Conservation (phyloP, 1,140 invertebrate species). For the Gryon sp. region DNA sequence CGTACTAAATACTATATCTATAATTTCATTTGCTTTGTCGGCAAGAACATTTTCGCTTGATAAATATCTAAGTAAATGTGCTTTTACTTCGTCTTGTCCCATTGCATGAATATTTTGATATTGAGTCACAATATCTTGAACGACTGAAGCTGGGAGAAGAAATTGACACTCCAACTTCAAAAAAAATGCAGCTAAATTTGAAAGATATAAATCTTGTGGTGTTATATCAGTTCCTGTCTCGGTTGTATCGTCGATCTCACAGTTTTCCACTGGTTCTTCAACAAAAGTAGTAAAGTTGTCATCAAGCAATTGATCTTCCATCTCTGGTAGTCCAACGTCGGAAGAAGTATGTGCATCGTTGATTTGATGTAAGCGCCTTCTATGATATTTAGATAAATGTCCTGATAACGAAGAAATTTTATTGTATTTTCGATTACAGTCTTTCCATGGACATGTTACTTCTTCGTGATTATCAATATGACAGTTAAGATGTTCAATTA, state of each 20-base stretch:
- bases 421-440: background rate
- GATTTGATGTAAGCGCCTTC: background rate
- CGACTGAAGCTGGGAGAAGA: background rate
- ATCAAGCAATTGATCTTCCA: background rate
- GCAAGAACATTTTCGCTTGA: background rate
- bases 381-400: background rate
- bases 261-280: too few species aligned
- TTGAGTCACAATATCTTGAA: conserved; percentile 11
- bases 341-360: background rate
- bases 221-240: too few species aligned
- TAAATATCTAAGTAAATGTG: conserved; percentile 1
- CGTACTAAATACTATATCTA: background rate
- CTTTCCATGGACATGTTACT: background rate
- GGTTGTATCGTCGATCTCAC: too few species aligned
- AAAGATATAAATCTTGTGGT: background rate
- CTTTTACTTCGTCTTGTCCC: background rate
- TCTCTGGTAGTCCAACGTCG: background rate
- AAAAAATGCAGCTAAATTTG: conserved; percentile 8
- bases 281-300: background rate
- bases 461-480: conserved; percentile 4
- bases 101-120: background rate
- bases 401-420: background rate
- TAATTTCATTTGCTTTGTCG: background rate
- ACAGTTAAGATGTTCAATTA: background rate
- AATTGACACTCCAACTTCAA: conserved; percentile 26